Conservation (phyloP, 35 echinoderm and acorn worm genomes). For the Lytechinus variegatus region DNA sequence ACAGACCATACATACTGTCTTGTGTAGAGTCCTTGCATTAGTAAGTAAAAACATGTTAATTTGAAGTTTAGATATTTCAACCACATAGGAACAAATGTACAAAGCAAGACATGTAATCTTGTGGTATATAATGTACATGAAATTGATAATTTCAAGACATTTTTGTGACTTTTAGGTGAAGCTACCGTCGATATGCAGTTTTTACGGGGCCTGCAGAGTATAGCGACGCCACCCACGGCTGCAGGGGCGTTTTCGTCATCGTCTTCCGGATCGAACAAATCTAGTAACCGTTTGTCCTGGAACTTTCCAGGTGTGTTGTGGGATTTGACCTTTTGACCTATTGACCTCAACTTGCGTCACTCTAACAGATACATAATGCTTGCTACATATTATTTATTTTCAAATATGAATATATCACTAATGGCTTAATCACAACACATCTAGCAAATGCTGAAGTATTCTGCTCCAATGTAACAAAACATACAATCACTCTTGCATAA, state of each 20-base stretch:
- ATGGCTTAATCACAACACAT: background rate
- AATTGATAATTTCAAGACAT: background rate
- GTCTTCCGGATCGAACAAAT: conserved; percentile 29
- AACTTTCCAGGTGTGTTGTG: conserved; percentile 46
- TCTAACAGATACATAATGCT: background rate
- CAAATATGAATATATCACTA: background rate
- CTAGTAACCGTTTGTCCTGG: conserved; percentile 53
- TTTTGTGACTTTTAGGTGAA: conserved; percentile 37
- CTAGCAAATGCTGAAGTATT: background rate
- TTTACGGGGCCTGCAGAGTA: conserved; percentile 21
- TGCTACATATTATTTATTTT: background rate
- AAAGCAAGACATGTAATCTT: too few species aligned
- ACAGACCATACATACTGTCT: too few species aligned
- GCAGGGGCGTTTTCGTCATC: background rate
- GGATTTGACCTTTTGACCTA: background rate
- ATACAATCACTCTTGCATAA: background rate
- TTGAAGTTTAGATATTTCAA: too few species aligned
- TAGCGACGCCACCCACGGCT: background rate
- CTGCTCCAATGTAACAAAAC: background rate
- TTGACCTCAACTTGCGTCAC: background rate
- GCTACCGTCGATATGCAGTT: conserved; percentile 11
- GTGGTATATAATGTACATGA: too few species aligned
- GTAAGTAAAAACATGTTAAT: too few species aligned
- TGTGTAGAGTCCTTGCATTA: too few species aligned
- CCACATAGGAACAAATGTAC: too few species aligned